Evolutionary conservation across 2,888 invertebrate species (phyloP).

Genomic region (Mycogona germanica): DNA sequence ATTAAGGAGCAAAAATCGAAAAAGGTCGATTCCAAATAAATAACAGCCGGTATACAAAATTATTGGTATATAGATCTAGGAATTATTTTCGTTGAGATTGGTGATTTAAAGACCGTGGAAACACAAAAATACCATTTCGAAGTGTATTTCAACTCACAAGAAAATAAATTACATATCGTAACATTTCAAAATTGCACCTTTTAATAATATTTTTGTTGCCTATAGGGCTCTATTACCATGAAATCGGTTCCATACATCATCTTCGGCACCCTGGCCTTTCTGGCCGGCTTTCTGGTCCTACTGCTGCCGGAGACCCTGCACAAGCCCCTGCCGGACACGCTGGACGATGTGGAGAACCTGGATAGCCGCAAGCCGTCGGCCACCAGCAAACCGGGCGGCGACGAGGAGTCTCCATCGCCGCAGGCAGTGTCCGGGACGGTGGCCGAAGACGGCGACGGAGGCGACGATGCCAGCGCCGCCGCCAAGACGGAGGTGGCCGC

Average conservation of each 20-base stretch:
- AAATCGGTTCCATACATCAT: constrained; percentile 19
- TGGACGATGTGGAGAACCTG: constrained; percentile 17
- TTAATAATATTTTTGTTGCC: no score
- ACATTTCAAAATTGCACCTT: no score
- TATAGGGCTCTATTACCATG: constrained; percentile 19
- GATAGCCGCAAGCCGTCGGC: constrained; percentile 4
- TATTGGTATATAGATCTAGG: no score
- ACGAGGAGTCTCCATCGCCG: not conserved
- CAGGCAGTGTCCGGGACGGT: no score
- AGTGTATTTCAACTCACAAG: no score
- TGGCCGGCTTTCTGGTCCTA: constrained; percentile 19
- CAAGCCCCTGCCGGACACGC: constrained; percentile 17
- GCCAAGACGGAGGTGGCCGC: not conserved
- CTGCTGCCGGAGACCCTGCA: constrained; percentile 19
- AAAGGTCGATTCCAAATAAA: no score
- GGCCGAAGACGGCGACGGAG: not conserved
- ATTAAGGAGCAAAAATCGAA: no score
- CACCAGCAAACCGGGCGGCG: not conserved
- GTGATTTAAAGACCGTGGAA: no score
- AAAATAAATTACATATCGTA: no score
- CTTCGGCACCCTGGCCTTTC: constrained; percentile 15
- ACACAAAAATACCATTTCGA: no score
- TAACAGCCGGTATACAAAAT: no score
- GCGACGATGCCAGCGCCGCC: not conserved
- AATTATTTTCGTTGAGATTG: no score